Base-by-base conservation (phyloP, 2,113 vertebrate species). In the Actenoides lindsayi region DNA sequence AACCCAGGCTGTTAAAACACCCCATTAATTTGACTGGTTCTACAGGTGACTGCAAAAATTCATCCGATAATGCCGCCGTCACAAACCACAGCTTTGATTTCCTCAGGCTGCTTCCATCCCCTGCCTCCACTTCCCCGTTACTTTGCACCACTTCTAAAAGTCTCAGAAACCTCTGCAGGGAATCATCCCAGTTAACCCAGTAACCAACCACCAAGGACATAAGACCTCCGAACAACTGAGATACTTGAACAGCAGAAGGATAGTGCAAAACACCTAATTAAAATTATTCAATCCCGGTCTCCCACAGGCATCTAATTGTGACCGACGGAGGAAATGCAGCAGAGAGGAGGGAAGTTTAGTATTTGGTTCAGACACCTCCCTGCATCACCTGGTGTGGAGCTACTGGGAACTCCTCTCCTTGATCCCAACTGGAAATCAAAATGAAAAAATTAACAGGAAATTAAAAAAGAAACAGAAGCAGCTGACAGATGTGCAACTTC, bases 21-120 rank as follows among this genome's bases (percentile, higher is more conserved):
- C 9, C 30, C 11, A 28, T 46, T 79, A 28, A 57, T 89, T 53
- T 50, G 46, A 54, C 19, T 53, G 8, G 25, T 42, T 33, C 83
- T 75, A 37, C 4, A 51, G 20, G 23, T 4, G 33, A 75, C 24
- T 50, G 14, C 9, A 74, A 11, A 70, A 59, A 69, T 12, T 42
- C 18, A 56, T 50, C 33, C 25, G 44, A 75, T 1, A 65, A 57
- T 0, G 0, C 28, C 31, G 24, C 3, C 53, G 56, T 41, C 41
- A 35, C 8, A 81, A 85, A 33, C 24, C 13, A 42, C 0, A 5
- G 33, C 9, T 57, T 83, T 83, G 30, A 48, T 35, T 59, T 33
- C 20, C 20, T 46, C 59, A 24, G 30, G 23, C 53, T 90, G 16
- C 41, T 77, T 68, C 18, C 51, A 2, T 60, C 50, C 39, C 7